Evolutionary conservation across 2,113 vertebrate genomes (phyloP), one percentile per base, ranked within the genome.

Genomic region (Actenoides lindsayi): DNA sequence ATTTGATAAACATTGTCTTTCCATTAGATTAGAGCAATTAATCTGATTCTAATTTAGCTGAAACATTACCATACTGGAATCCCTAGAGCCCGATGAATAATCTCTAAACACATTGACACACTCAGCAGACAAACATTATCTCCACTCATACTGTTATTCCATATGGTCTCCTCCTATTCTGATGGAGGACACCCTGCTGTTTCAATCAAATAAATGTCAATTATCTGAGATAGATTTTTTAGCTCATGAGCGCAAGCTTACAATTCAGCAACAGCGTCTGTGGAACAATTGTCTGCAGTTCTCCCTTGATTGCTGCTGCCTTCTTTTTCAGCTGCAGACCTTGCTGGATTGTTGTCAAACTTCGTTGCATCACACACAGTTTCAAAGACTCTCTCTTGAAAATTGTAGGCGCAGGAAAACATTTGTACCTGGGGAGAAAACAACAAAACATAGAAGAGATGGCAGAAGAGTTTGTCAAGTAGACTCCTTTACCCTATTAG

Each of bases 191-290:
- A 98, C 98, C 98, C 98, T 98, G 98, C 98, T 98, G 98, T 97
- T 99, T 98, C 98, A 98, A 98, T 98, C 98, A 99, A 98, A 99
- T 99, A 98, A 98, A 99, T 98, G 98, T 99, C 98, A 99, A 98
- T 99, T 99, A 99, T 98, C 97, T 96, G 97, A 98, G 98, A 99
- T 98, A 98, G 98, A 98, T 98, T 98, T 94, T 98, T 98, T 97
- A 97, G 98, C 97, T 97, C 87, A 91, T 31, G 8, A 97, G 96
- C 46, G 3, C 41, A 60, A 87, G 87, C 96, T 98, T 97, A 97
- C 95, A 92, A 92, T 96, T 97, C 95, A 62, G 88, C 97, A 96
- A 90, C 92, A 65, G 92, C 11, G n/a, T 87, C 89, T 96, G 94
- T 84, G 68, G 73, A 95, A 93, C 96, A 96, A 97, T 94, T 97